These are phyloP conservation scores for Sander lucioperca DNA, from an alignment of 2,113 vertebrate genomes.

Conservation along the genomic window DNA sequence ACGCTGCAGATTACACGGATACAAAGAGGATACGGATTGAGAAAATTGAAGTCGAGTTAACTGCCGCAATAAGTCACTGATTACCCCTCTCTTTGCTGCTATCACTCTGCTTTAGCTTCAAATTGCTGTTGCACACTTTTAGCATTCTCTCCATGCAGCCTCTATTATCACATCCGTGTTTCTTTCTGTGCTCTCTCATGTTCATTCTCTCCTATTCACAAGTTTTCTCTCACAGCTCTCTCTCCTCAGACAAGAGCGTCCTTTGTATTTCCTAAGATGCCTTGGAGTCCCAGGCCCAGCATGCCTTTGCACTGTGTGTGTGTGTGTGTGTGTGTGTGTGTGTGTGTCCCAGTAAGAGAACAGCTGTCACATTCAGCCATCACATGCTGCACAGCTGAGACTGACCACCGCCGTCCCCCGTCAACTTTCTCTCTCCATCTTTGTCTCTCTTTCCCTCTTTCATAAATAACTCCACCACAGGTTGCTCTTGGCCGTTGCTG, in stretches of 20 bases:
- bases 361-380: conserved; percentile 84
- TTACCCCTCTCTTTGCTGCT: conserved; percentile 11
- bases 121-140: conserved; percentile 34
- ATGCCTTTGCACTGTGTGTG: conserved; percentile 59
- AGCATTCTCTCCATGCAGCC: conserved; percentile 17
- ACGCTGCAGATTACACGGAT: conserved; percentile 57
- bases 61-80: conserved; percentile 29
- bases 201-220: conserved; percentile 33
- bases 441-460: neutral
- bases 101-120: neutral
- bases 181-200: conserved; percentile 29
- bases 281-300: conserved; percentile 72
- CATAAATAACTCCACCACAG: neutral
- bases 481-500: neutral
- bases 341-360: conserved; percentile 76
- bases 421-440: conserved; percentile 36
- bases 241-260: conserved; percentile 75
- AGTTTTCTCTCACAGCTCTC: conserved; percentile 46
- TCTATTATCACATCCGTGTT: conserved; percentile 28
- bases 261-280: conserved; percentile 80
- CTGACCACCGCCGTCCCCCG: conserved; percentile 28
- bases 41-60: conserved; percentile 40
- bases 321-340: conserved; percentile 43
- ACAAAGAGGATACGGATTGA: conserved; percentile 44
- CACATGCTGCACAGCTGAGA: conserved; percentile 81